Base-by-base conservation (phyloP, 2,888 invertebrate genomes). In the Rhagium mordax region DNA sequence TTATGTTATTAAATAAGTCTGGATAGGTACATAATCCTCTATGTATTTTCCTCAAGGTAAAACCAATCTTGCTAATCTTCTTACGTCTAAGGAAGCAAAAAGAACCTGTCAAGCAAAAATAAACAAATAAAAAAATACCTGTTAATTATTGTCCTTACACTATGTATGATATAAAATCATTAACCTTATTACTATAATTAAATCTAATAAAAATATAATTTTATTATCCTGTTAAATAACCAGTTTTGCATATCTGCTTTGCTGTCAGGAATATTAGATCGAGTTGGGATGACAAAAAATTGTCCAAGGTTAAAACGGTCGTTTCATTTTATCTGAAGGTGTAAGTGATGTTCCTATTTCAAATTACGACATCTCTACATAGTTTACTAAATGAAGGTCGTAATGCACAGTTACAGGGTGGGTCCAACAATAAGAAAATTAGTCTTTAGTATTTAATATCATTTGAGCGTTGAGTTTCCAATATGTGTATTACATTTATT, bases 331-430 rank as follows among this genome's bases (percentile, higher is more conserved):
- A 59, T 59, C 33, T 59, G 20, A 18, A 16, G 24, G 21, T 29
- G 33, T 59, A 33, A 59, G 24, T 59, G 59, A 59, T 59, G 59
- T 18, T 18, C 18, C 13, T 33, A 20, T 59, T 59, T 59, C 20
- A 18, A 33, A 33, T 59, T 59, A n/a, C 59, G 7, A 33, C 59
- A 59, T 15, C 29, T 59, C 15, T 41, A 57, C 55, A 24, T 57
- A 24, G 24, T 27, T 27, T 59, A 18, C 10, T 7, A 18, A n/a
- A 10, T 59, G 33, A 59, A 59, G 33, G 59, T 18, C 15, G 13
- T 18, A 5, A 18, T 33, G 7, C 16, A 29, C 2, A 33, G 2
- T 33, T 59, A 29, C 59, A 16, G 13, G 8, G 29, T 18, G 33
- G 8, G 5, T 20, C 13, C 4, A 1, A 33, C 8, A 33, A 5